Base-by-base conservation (phyloP, 2,888 invertebrate genomes). In the Dryococelus australis region DNA sequence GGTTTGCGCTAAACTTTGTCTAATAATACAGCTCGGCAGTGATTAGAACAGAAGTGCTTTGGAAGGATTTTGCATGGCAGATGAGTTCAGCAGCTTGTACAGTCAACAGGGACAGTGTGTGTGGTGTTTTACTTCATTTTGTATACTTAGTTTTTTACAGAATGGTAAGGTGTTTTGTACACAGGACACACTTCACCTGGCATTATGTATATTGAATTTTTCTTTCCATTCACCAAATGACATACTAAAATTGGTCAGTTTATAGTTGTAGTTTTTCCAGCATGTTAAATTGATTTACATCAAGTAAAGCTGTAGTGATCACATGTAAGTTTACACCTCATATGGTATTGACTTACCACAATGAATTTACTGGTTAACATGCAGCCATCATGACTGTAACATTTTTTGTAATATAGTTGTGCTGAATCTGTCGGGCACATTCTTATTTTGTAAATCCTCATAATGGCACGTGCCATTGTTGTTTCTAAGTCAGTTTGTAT, bases 401-500 rank as follows among this genome's bases (percentile, higher is more conserved):
- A 2, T 24, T 51, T 20, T 65, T 16, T 65, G 65, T 65, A 65
- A 16, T 65, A 65, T 65, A 65, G 65, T 65, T 65, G 65, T 65
- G 65, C 65, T 65, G 65, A 65, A 65, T n/a, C 65, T 65, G n/a
- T 65, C n/a, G 24, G 65, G 65, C 24, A 24, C 16, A n/a, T 24
- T n/a, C 65, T 65, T 24, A 65, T n/a, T 65, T 65, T 65, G 65
- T n/a, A 65, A 65, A 65, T 65, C 65, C n/a, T 65, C n/a, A n/a
- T 65, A 65, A 65, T 65, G 65, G 65, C 65, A 65, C 24, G 65
- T 65, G 53, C 47, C 47, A 85, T 85, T 85, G 47, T 43, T 81
- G 27, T 87, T 83, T 87, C 87, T 87, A 87, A 87, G 87, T 87
- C 87, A 87, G 86, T 87, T 87, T 85, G 26, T 53, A 81, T 65